Conservation (phyloP, 2,888 invertebrate species). For the Drosophila affinis region DNA sequence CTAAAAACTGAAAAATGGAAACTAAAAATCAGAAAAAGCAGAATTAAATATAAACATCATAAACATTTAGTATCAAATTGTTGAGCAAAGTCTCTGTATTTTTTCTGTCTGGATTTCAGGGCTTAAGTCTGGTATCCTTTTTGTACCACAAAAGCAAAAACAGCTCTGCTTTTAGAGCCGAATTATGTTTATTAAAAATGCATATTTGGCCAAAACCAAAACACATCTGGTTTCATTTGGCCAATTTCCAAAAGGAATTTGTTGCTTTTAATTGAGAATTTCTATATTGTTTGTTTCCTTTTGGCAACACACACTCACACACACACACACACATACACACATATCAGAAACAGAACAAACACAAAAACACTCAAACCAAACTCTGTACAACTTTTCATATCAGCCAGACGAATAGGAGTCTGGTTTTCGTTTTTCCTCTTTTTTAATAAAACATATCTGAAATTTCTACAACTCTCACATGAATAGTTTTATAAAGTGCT, state of each 20-base stretch:
- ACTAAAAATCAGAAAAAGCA: too few species aligned
- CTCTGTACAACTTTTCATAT: not conserved
- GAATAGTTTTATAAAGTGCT: not conserved
- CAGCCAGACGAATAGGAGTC: not conserved
- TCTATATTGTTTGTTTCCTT: not conserved
- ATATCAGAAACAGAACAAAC: constrained; percentile 1
- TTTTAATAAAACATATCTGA: constrained; percentile 9
- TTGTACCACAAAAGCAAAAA: constrained; percentile 2
- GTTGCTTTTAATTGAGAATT: not conserved
- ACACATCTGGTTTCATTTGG: not conserved
- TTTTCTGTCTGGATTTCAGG: not conserved
- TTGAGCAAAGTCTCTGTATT: not conserved
- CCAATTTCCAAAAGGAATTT: not conserved
- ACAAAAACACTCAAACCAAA: not conserved
- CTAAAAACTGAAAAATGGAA: not conserved
- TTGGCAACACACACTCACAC: not conserved
- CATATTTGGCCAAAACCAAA: not conserved
- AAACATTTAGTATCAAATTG: not conserved
- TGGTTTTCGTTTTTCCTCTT: not conserved
- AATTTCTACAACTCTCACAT: not conserved
- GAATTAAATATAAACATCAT: not conserved
- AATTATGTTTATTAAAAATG: constrained; percentile 5
- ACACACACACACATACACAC: not conserved
- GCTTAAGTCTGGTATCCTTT: not conserved
- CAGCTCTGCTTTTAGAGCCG: not conserved